phyloP scores from a whole-genome alignment of 2,797 vertebrate species.

The Falco berigora region DNA sequence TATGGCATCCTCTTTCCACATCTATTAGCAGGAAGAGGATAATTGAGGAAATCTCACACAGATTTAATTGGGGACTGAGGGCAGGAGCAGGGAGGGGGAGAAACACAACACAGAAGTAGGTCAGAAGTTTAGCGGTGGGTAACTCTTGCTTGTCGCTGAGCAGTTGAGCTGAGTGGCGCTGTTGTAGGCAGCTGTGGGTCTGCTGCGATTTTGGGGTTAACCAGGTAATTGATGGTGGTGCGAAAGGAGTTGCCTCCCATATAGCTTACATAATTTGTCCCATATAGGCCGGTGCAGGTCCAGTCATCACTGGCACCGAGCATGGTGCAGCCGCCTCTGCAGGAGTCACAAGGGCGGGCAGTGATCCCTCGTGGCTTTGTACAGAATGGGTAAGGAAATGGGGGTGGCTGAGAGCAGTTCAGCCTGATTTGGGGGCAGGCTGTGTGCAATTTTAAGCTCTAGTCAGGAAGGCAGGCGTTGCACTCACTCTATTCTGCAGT shows the following conservation, averaged over 20 bases:
- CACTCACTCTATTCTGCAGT: rapidly evolving
- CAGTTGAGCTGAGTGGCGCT: not conserved
- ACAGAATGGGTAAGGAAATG: not conserved
- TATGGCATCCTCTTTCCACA: constrained; percentile 42
- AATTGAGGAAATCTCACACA: constrained; percentile 51
- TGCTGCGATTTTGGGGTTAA: not conserved
- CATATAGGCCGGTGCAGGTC: not conserved
- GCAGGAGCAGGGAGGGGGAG: not conserved
- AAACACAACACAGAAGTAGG: not conserved
- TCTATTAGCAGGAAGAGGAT: constrained; percentile 53
- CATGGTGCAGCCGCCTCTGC: not conserved
- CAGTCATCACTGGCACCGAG: not conserved
- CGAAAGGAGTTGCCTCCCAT: not conserved
- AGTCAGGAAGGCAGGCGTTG: rapidly evolving
- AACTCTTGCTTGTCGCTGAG: not conserved
- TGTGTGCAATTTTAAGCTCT: rapidly evolving
- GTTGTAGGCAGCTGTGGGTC: not conserved
- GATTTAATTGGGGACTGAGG: constrained; percentile 56
- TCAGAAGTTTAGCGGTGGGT: not conserved
- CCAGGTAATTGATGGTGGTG: not conserved
- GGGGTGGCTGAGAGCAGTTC: not conserved
- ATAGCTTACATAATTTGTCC: not conserved
- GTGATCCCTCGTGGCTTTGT: not conserved
- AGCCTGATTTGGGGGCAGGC: not conserved
- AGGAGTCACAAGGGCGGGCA: not conserved